A percentile compares a stretch with the other conserved stretches of the same genome.
Evolutionary conservation across 1,140 invertebrate genomes (phyloP).

Genomic region (Reticulitermes speratus): DNA sequence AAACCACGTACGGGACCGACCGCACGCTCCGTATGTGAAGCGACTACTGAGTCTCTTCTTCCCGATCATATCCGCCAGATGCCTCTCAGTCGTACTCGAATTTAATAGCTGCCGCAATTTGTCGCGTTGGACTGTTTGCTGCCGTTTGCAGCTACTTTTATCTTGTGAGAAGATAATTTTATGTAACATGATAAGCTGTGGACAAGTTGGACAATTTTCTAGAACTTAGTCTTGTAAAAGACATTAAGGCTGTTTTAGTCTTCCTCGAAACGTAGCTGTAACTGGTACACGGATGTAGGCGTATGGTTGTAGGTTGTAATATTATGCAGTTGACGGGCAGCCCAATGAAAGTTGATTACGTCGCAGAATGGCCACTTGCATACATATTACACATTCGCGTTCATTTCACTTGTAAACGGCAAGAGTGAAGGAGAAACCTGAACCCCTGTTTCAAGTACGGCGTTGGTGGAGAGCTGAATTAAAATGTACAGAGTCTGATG

Average conservation of each 20-base stretch:
- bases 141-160: not conserved
- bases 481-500: not conserved
- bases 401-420: constrained; percentile 2
- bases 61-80: not conserved
- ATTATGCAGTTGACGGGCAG: not conserved
- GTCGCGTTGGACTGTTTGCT: not conserved
- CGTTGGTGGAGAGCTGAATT: constrained; percentile 1
- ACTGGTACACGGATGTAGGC: not conserved
- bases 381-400: not conserved
- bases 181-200: not conserved
- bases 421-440: not conserved
- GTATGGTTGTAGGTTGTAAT: not conserved
- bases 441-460: not conserved
- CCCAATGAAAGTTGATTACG: not conserved
- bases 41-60: not conserved
- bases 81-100: not conserved
- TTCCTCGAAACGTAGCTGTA: not conserved
- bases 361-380: not conserved
- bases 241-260: not conserved
- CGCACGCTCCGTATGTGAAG: not conserved
- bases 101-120: not conserved
- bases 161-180: not conserved
- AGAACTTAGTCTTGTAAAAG: not conserved
- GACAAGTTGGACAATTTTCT: not conserved
- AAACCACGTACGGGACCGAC: not conserved